Evolutionary conservation across 2,113 vertebrate genomes (phyloP).

Genomic region (Brachyhypopomus occidentalis): DNA sequence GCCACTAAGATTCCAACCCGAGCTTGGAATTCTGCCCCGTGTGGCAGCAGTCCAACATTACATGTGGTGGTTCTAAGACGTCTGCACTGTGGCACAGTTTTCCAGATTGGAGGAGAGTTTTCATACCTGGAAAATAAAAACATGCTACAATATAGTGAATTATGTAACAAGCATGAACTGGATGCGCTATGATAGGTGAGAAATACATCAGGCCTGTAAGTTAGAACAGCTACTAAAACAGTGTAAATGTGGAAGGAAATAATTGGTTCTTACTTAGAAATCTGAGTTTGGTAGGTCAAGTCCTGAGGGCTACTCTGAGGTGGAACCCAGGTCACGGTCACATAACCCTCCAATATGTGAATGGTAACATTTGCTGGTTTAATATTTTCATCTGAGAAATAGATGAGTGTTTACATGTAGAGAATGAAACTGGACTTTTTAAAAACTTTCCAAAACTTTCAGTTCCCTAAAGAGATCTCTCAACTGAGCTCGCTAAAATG

Average conservation of each 20-base stretch:
- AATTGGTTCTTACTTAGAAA: slow-evolving; percentile 58
- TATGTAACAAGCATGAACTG: not conserved
- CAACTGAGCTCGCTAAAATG: not conserved
- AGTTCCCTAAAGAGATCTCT: slow-evolving; percentile 24
- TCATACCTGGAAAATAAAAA: not conserved
- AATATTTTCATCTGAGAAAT: slow-evolving; percentile 33
- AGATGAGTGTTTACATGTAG: not conserved
- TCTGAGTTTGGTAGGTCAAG: slow-evolving; percentile 63
- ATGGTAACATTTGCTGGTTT: slow-evolving; percentile 48
- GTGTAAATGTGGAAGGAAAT: not conserved
- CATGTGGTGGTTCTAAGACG: slow-evolving; percentile 18
- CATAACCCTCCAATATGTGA: slow-evolving; percentile 66
- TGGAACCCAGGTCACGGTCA: slow-evolving; percentile 60
- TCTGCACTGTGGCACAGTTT: slow-evolving; percentile 49
- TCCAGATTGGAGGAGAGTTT: slow-evolving; percentile 12
- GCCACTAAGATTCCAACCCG: slow-evolving; percentile 59
- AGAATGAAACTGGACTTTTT: not conserved
- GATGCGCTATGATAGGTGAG: not conserved
- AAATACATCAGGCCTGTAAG: too few relatives aligned
- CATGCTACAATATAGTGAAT: not conserved
- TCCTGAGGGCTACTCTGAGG: slow-evolving; percentile 26
- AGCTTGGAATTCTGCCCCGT: not conserved
- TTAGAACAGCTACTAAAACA: too few relatives aligned
- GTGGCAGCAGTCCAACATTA: slow-evolving; percentile 16
- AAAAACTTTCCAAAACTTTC: not conserved